Conservation (phyloP, 2,888 invertebrate genomes). For the Pachliopta kotzebuea region DNA sequence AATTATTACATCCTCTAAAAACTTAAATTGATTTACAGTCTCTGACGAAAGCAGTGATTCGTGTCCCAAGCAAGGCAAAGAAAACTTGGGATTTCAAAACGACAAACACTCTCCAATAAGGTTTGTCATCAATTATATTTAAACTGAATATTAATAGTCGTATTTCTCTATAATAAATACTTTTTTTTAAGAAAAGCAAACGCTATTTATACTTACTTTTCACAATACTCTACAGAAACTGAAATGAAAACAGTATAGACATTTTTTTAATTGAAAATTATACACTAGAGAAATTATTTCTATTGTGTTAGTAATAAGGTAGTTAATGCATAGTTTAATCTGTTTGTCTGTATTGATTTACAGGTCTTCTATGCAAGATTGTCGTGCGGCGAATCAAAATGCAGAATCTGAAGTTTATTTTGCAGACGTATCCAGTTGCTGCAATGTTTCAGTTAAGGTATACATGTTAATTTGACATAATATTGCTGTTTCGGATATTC, state of each 20-base stretch:
- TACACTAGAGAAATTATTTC: too few relatives aligned
- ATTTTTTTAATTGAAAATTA: too few relatives aligned
- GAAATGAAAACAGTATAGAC: too few relatives aligned
- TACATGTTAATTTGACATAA: background rate
- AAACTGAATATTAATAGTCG: too few relatives aligned
- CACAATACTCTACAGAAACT: too few relatives aligned
- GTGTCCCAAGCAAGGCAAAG: constrained; percentile 84
- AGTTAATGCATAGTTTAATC: too few relatives aligned
- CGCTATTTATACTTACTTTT: too few relatives aligned
- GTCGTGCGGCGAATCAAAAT: constrained; percentile 74
- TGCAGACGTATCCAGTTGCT: constrained; percentile 92
- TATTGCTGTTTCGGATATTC: background rate
- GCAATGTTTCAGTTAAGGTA: constrained; percentile 85
- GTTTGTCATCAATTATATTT: constrained; percentile 39
- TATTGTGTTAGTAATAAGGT: too few relatives aligned
- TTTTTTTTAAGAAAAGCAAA: too few relatives aligned
- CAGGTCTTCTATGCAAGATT: constrained; percentile 71
- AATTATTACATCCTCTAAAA: background rate
- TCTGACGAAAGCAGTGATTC: constrained; percentile 74
- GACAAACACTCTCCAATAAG: constrained; percentile 82
- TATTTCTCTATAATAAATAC: background rate
- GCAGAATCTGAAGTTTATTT: constrained; percentile 92
- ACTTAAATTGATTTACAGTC: constrained; percentile 44
- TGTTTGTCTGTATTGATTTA: background rate
- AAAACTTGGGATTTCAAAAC: constrained; percentile 88